Conservation (phyloP, 1,140 invertebrate genomes). For the Nasonia longicornis region DNA sequence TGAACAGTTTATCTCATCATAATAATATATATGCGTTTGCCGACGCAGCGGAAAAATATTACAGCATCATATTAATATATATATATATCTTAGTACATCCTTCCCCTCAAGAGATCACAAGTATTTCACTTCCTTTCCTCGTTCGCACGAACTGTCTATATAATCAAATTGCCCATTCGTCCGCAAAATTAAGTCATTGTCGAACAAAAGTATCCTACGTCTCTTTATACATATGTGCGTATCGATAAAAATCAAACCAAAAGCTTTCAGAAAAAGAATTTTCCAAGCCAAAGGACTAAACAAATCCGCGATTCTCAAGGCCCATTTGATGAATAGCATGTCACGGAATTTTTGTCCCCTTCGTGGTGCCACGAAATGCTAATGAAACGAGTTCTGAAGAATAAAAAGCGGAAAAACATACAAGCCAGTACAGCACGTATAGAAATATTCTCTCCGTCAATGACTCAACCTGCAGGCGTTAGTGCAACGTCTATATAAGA, state of each 20-base stretch:
- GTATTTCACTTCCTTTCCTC: background rate
- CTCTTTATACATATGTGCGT: background rate
- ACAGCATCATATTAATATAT: slow-evolving; percentile 6
- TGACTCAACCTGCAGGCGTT: slow-evolving; percentile 19
- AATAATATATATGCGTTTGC: slow-evolving; percentile 31
- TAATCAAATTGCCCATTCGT: background rate
- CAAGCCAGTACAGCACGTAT: background rate
- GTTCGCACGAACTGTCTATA: background rate
- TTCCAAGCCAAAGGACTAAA: background rate
- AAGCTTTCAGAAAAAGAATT: background rate
- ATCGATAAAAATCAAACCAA: background rate
- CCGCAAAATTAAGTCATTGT: background rate
- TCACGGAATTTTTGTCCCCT: background rate
- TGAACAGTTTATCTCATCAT: slow-evolving; percentile 30
- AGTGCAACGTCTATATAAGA: background rate
- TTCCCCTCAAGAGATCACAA: slow-evolving; percentile 35
- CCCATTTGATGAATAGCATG: background rate
- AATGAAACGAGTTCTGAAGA: background rate
- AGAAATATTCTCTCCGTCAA: background rate
- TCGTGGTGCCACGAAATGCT: background rate
- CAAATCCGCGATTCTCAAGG: background rate
- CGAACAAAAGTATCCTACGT: background rate
- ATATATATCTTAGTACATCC: slow-evolving; percentile 1
- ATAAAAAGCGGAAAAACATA: background rate
- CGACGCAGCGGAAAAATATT: slow-evolving; percentile 41